Evolutionary conservation across 2,888 invertebrate genomes (phyloP), one percentile per base, ranked within the genome.

Genomic region (Diachrysia chrysitis): DNA sequence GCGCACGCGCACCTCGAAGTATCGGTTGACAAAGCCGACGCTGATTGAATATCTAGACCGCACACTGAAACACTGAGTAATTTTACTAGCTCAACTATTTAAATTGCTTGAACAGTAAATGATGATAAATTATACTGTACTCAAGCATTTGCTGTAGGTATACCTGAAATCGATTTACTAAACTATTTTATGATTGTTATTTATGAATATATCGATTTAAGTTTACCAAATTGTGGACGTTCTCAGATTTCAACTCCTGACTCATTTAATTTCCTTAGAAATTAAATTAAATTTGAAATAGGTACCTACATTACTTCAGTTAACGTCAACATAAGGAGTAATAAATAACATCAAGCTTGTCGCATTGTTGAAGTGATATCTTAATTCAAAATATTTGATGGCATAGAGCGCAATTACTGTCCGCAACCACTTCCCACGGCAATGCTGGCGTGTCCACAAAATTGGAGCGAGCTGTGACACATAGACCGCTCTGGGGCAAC

Each of bases 401-500:
- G 65, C 78, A 69, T 73, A 56, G 61, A 81, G 70, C 76, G 79
- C 79, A 82, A 89, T 89, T 89, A 89, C 85, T 84, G 87, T 85
- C 82, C 80, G 84, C 89, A 88, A 89, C 87, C 86, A 89, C 90
- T 93, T 93, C 93, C 92, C 93, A 93, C 92, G 92, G 74, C 71
- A 77, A 86, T 85, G 83, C 83, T 83, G 82, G 75, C 82, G 85
- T 87, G 87, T 86, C 84, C 83, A 87, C 87, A 83, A 89, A 93
- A 91, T 89, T 92, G 81, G 93, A 93, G 89, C 93, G 84, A 81
- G 83, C 83, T 84, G 90, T 92, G 91, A 92, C 93, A 93, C 91
- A 91, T 87, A 87, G 86, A 90, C 82, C 83, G 85, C 86, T 87
- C 86, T 88, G 79, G 78, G 83, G 76, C 84, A 87, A 84, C 83